These are phyloP conservation scores for Rotaria socialis DNA, from an alignment of 2,888 invertebrate species.

Conservation along the genomic window DNA sequence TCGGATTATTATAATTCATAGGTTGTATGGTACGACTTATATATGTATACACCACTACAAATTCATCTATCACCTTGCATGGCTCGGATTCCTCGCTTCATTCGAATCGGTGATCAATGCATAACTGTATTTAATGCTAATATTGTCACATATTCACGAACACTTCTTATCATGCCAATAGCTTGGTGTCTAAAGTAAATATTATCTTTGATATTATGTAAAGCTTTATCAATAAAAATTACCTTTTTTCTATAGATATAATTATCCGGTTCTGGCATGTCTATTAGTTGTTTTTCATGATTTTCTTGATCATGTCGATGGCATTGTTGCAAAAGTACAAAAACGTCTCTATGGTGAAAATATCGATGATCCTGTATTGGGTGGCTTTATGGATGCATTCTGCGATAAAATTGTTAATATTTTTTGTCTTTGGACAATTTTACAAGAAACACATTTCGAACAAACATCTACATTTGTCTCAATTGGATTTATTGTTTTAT, in stretches of 20 bases:
- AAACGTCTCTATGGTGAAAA: conserved; percentile 50
- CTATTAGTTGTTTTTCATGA: conserved; percentile 52
- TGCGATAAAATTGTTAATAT: conserved; percentile 56
- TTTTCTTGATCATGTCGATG: conserved; percentile 54
- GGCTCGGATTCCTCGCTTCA: conserved; percentile 50
- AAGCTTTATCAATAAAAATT: no score
- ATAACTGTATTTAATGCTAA: conserved; percentile 53
- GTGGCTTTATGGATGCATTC: conserved; percentile 55
- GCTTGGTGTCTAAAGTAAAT: conserved; percentile 52
- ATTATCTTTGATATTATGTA: neutral
- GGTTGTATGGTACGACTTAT: conserved; percentile 51
- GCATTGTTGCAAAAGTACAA: conserved; percentile 54
- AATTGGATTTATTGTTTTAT: conserved; percentile 49
- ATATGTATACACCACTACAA: conserved; percentile 52
- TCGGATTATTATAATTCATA: conserved; percentile 42
- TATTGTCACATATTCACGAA: conserved; percentile 52
- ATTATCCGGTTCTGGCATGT: conserved; percentile 50
- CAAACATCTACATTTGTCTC: conserved; percentile 49
- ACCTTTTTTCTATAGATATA: conserved; percentile 49
- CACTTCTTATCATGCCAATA: conserved; percentile 52
- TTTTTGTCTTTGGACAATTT: conserved; percentile 52
- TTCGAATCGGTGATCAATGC: conserved; percentile 48
- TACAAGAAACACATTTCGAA: conserved; percentile 51
- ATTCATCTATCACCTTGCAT: conserved; percentile 50
- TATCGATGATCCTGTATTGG: conserved; percentile 53